phyloP scores from a whole-genome alignment of 2,797 vertebrate genomes.

The Lindbergichthys nudifrons region DNA sequence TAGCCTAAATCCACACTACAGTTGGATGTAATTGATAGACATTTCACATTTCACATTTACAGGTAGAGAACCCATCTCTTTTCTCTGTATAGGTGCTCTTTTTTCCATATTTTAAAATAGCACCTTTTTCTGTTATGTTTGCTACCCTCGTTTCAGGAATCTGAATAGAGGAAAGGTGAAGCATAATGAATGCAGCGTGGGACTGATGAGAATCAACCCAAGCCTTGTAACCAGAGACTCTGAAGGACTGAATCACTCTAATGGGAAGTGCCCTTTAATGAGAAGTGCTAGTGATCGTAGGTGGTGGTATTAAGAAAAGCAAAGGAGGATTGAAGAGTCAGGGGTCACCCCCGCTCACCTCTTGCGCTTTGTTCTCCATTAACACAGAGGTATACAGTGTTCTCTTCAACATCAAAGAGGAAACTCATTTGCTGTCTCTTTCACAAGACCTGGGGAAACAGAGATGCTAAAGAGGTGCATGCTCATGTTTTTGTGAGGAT shows the following conservation, averaged over 20 bases:
- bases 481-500: constrained; percentile 55
- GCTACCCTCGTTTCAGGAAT: constrained; percentile 11
- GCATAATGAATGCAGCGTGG: constrained; percentile 49
- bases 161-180: constrained; percentile 12
- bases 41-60: constrained; percentile 9
- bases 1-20: constrained; percentile 13
- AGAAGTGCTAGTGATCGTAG: constrained; percentile 64
- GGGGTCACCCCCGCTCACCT: constrained; percentile 53
- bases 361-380: constrained; percentile 64
- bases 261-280: constrained; percentile 69
- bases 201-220: constrained; percentile 42
- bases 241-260: constrained; percentile 60
- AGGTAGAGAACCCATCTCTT: background rate
- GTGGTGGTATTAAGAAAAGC: constrained; percentile 63
- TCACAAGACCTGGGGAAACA: constrained; percentile 58
- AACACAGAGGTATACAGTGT: constrained; percentile 35
- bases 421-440: constrained; percentile 64
- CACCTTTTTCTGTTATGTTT: background rate
- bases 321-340: constrained; percentile 65
- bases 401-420: constrained; percentile 63
- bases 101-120: background rate
- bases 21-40: constrained; percentile 16
- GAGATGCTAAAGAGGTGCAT: constrained; percentile 51
- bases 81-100: background rate
- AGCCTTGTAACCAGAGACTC: constrained; percentile 45